These are phyloP conservation scores for Capitulum mitella DNA, from an alignment of 2,888 invertebrate genomes.

Conservation along the genomic window DNA sequence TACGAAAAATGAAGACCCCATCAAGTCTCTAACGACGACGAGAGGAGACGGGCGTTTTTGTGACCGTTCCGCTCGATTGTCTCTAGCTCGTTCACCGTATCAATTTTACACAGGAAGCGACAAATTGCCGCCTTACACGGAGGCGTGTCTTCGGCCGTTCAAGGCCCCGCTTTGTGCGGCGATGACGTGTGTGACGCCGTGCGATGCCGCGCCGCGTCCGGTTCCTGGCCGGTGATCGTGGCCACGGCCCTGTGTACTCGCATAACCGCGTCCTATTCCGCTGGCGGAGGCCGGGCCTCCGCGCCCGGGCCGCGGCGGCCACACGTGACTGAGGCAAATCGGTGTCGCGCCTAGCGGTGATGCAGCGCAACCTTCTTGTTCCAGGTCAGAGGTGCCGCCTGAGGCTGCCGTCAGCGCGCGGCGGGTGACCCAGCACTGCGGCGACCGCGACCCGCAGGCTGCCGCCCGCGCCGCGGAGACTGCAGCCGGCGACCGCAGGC, in stretches of 20 bases:
- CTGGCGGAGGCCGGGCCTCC: too few relatives aligned
- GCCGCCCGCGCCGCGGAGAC: neutral
- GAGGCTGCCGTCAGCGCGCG: neutral
- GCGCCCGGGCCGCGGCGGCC: neutral
- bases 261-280: too few relatives aligned
- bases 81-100: neutral
- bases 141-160: neutral
- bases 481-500: neutral
- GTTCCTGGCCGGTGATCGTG: too few relatives aligned
- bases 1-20: neutral
- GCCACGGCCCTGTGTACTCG: too few relatives aligned
- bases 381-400: conserved; percentile 2
- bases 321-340: neutral
- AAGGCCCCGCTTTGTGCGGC: neutral
- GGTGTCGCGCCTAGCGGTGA: neutral
- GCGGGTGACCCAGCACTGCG: too few relatives aligned
- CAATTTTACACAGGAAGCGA: neutral
- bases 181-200: too few relatives aligned
- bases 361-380: neutral
- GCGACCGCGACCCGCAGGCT: neutral
- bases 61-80: neutral
- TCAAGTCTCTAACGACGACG: neutral
- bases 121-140: neutral
- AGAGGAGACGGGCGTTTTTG: neutral
- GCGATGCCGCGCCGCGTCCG: too few relatives aligned